These are phyloP conservation scores for Stichopus chloronotus DNA, from an alignment of 35 echinoderm and acorn worm species.

Conservation along the genomic window DNA sequence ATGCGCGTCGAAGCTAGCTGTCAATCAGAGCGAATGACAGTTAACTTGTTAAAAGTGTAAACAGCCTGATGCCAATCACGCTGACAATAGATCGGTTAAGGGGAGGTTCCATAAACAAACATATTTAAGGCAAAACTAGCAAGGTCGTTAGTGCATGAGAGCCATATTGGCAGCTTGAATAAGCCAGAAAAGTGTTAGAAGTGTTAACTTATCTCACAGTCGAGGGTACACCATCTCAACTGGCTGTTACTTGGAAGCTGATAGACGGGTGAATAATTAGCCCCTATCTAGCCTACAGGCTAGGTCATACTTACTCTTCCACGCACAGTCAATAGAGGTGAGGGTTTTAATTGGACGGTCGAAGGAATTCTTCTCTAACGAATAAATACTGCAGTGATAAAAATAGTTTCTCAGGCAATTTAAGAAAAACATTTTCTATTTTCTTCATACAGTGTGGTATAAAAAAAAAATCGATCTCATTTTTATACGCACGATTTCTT, in stretches of 20 bases:
- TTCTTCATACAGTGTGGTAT: too few species aligned
- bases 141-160: neutral
- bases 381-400: neutral
- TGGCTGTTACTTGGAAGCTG: too few species aligned
- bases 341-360: too few species aligned
- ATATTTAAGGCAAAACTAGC: neutral
- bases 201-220: too few species aligned
- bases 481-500: too few species aligned
- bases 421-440: too few species aligned
- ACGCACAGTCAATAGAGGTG: too few species aligned
- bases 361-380: neutral
- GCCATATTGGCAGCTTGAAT: too few species aligned
- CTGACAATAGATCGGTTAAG: neutral
- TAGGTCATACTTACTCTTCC: neutral
- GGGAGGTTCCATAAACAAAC: neutral
- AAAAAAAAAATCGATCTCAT: too few species aligned
- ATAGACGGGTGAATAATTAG: too few species aligned
- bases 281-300: neutral
- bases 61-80: neutral
- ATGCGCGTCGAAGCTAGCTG: neutral
- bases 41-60: neutral
- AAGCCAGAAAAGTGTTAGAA: too few species aligned
- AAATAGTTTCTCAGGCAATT: neutral
- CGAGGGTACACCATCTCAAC: too few species aligned
- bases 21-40: neutral